Conservation (phyloP, 2,888 invertebrate genomes). For the Platycnemis pennipes region DNA sequence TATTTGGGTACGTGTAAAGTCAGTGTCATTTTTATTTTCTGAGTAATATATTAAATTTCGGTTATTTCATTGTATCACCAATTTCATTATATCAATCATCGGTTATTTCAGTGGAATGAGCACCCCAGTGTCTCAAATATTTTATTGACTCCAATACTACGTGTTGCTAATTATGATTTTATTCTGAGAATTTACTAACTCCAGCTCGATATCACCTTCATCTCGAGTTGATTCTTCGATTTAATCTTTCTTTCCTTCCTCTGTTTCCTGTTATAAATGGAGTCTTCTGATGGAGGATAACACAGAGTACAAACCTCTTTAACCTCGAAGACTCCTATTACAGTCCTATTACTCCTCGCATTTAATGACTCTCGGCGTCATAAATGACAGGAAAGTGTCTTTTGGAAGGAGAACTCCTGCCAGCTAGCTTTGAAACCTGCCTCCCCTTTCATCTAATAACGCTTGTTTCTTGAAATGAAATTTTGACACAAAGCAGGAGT, state of each 20-base stretch:
- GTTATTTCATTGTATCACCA: too few relatives aligned
- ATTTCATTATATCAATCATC: too few relatives aligned
- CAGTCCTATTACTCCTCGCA: background rate
- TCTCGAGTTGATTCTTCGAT: background rate
- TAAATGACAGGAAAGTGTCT: slow-evolving; percentile 16
- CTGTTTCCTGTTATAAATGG: background rate
- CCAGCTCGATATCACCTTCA: background rate
- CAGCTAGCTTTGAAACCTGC: background rate
- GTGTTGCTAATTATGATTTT: too few relatives aligned
- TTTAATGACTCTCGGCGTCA: slow-evolving; percentile 11
- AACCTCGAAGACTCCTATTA: background rate
- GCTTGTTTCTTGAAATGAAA: background rate
- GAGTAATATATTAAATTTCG: too few relatives aligned
- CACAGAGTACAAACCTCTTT: background rate
- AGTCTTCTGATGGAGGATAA: background rate
- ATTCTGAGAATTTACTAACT: background rate
- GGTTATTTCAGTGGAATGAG: too few relatives aligned
- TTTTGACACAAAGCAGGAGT: background rate
- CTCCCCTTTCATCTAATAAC: background rate
- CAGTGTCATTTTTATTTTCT: too few relatives aligned
- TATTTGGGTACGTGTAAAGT: too few relatives aligned
- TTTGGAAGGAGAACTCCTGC: background rate
- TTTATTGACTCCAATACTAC: too few relatives aligned
- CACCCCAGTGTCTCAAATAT: too few relatives aligned
- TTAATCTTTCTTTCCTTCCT: background rate